These are phyloP conservation scores for Aleadryas rufinucha DNA, from an alignment of 2,113 vertebrate species.

Conservation along the genomic window DNA sequence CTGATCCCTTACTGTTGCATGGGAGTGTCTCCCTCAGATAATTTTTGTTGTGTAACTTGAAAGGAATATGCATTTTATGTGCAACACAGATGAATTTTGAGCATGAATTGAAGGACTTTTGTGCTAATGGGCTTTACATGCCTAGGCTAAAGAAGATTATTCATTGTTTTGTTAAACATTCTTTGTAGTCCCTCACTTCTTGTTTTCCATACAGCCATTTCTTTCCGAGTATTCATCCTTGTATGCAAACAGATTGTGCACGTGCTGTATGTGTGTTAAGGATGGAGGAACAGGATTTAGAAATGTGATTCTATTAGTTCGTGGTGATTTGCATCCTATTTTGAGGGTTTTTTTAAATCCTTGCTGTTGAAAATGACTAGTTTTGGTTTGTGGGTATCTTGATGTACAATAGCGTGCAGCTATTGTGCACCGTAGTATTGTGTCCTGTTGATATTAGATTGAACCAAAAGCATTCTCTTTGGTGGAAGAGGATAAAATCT, in stretches of 20 bases:
- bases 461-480: not conserved
- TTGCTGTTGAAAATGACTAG: not conserved
- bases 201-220: not conserved
- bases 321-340: not conserved
- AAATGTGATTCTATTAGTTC: not conserved
- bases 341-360: not conserved
- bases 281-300: not conserved
- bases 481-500: not conserved
- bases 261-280: not conserved
- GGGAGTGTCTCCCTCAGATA: not conserved
- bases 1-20: not conserved
- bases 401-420: not conserved
- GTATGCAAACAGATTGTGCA: not conserved
- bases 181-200: not conserved
- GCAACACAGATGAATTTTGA: not conserved
- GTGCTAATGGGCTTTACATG: not conserved
- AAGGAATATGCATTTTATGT: not conserved
- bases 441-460: not conserved
- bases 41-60: not conserved
- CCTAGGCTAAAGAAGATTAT: not conserved
- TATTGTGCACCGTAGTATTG: not conserved
- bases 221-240: not conserved
- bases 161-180: not conserved
- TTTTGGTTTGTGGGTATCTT: not conserved
- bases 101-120: not conserved